These are phyloP conservation scores for Agrotis puta DNA, from an alignment of 2,888 invertebrate species.

Conservation along the genomic window DNA sequence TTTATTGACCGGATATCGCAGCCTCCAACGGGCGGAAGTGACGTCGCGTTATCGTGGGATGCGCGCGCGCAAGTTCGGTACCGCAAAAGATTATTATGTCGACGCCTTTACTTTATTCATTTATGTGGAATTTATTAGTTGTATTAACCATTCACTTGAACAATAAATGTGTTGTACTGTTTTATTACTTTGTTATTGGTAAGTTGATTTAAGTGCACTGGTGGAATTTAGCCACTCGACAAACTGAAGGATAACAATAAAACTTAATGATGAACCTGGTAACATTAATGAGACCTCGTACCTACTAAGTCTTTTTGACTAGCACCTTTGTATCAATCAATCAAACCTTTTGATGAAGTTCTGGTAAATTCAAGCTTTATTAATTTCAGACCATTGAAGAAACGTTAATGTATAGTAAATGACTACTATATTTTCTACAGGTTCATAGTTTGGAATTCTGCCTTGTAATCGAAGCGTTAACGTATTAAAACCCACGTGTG, in stretches of 20 bases:
- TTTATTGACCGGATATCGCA: constrained; percentile 78
- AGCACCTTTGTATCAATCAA: background rate
- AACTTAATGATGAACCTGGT: background rate
- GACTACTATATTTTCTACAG: background rate
- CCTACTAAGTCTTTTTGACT: too few relatives aligned
- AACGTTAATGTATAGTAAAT: background rate
- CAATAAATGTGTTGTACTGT: constrained; percentile 12
- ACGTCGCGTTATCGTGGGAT: constrained; percentile 71
- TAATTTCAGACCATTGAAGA: background rate
- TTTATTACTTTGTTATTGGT: constrained; percentile 16
- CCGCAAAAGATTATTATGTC: constrained; percentile 57
- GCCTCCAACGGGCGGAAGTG: constrained; percentile 75
- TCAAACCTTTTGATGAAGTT: background rate
- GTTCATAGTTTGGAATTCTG: constrained; percentile 26
- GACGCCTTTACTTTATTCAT: constrained; percentile 47
- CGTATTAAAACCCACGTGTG: constrained; percentile 33
- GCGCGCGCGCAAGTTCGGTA: constrained; percentile 63
- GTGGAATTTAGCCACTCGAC: background rate
- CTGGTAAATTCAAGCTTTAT: too few relatives aligned
- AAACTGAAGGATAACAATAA: background rate
- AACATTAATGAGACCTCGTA: background rate
- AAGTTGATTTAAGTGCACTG: background rate
- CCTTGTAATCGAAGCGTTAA: constrained; percentile 31
- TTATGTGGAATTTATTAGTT: constrained; percentile 38
- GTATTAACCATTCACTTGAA: constrained; percentile 28